phyloP scores from a whole-genome alignment of 2,113 vertebrate species.

The Phyllostomus discolor region DNA sequence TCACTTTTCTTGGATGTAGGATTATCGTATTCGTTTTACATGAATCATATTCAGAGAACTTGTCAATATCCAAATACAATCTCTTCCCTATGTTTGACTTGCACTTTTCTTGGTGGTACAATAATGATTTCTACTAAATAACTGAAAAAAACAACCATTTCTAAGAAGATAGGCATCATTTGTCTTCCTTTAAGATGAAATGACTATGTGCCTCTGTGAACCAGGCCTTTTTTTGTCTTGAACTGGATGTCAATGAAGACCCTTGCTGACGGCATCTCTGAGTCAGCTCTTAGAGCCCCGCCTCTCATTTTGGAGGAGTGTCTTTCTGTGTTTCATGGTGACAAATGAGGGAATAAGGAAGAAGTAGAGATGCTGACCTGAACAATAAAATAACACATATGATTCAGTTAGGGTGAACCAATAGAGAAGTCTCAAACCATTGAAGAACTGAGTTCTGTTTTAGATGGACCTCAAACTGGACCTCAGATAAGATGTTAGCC shows the following conservation, averaged over 20 bases:
- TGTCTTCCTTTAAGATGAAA: neutral
- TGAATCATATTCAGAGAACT: neutral
- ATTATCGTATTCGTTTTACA: neutral
- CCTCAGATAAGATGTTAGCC: too few relatives aligned
- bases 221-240: neutral
- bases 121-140: neutral
- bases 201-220: neutral
- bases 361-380: neutral
- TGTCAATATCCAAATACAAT: neutral
- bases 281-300: neutral
- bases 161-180: neutral
- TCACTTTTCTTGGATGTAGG: neutral
- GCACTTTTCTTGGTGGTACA: neutral
- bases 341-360: neutral
- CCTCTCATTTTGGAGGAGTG: neutral
- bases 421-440: neutral
- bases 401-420: neutral
- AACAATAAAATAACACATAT: neutral
- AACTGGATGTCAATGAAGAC: neutral
- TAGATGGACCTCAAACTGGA: neutral
- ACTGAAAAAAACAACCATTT: neutral
- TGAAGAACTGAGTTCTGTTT: neutral
- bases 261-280: neutral
- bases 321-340: neutral
- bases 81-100: neutral